These are phyloP conservation scores for Drosophila rellima DNA, from an alignment of 2,888 invertebrate genomes.

Conservation along the genomic window DNA sequence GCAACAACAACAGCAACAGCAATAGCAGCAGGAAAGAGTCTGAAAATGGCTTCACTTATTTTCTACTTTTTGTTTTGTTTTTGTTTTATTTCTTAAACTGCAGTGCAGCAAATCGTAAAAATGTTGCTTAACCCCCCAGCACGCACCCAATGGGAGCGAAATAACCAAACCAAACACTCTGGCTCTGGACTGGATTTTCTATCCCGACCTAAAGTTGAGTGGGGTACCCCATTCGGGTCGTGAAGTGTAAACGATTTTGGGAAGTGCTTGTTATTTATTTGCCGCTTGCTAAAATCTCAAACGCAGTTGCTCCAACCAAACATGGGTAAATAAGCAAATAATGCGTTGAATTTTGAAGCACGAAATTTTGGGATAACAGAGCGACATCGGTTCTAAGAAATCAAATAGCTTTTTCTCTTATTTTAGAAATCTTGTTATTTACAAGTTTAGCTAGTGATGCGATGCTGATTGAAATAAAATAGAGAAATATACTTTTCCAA, in stretches of 20 bases:
- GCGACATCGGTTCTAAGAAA: not conserved
- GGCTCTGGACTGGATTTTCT: constrained; percentile 39
- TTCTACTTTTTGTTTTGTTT: constrained; percentile 19
- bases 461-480: too few species aligned
- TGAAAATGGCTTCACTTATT: constrained; percentile 31
- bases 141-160: constrained; percentile 29
- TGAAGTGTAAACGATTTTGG: constrained; percentile 66
- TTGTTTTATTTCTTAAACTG: constrained; percentile 24
- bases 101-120: constrained; percentile 53
- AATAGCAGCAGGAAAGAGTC: not conserved
- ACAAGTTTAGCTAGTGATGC: too few species aligned
- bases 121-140: not conserved
- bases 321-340: constrained; percentile 46
- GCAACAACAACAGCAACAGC: constrained; percentile 6
- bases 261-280: constrained; percentile 72
- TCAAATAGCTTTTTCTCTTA: not conserved
- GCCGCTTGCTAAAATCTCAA: constrained; percentile 64
- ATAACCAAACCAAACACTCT: constrained; percentile 29
- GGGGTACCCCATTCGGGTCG: constrained; percentile 29
- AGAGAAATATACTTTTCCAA: too few species aligned
- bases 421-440: too few species aligned
- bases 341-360: constrained; percentile 24
- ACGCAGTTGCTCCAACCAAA: constrained; percentile 24
- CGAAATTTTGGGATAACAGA: not conserved
- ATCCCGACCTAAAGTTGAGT: constrained; percentile 29